Base-by-base conservation (phyloP, 2,113 vertebrate species). In the Toxostoma redivivum region DNA sequence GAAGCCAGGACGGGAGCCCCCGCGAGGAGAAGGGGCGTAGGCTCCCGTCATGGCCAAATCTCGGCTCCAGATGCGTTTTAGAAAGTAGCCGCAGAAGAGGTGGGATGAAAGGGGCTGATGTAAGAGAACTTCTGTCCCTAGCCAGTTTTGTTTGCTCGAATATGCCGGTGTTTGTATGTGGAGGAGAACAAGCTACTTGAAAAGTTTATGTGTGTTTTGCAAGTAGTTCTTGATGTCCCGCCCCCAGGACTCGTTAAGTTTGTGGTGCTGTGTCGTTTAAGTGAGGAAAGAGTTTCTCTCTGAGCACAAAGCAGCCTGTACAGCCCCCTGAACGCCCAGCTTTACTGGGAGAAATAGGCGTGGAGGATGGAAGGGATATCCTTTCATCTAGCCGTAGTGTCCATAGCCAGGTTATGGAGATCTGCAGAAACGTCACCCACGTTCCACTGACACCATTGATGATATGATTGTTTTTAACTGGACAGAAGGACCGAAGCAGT, bases 361-460 rank as follows among this genome's bases (percentile, higher is more conserved):
- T n/a, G 60, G 31, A 30, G 61, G 37, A 64, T 17, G 25, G 25
- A 37, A 35, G 20, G 38, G 15, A 12, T 15, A 6, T 54, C 15
- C 25, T 65, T 79, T 65, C 48, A 31, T 16, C 12, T 35, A 2
- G 12, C 30, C 0, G 0, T 4, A 0, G 40, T 0, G 1, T 31
- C 30, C 33, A 3, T 5, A 1, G 45, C 20, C 2, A 3, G 44
- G 33, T 4, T 35, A 23, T 14, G 37, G 45, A 23, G 50, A 10
- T 5, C 25, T 38, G 38, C 45, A 27, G 50, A 14, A 51, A 5
- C 4, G 1, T 60, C 86, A 38, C 20, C 35, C 35, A 0, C 11
- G 2, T 61, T 78, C 45, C 5, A 5, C 54, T 9, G 88, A 14
- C 51, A 1, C 45, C n/a, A 40, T 0, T 11, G 23, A 1, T 30